A percentile compares a stretch with the other conserved stretches of the same genome.
These are phyloP conservation scores for Drosophila infuscata DNA, from an alignment of 2,888 invertebrate species.

Conservation along the genomic window DNA sequence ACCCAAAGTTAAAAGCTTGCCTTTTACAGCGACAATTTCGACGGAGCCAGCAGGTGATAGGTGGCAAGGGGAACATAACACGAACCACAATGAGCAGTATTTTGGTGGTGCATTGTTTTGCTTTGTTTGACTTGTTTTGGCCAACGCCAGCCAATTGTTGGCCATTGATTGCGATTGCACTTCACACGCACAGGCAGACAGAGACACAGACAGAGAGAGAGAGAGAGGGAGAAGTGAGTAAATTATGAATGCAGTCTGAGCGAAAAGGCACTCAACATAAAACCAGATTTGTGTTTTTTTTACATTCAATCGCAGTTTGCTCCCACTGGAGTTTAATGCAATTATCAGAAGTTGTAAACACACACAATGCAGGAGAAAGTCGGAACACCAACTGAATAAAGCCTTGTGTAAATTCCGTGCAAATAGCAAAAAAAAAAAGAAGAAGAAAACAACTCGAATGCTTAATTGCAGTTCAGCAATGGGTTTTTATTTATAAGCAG, in stretches of 20 bases:
- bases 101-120: slow-evolving; percentile 43
- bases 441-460: slow-evolving; percentile 16
- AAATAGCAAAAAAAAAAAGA: slow-evolving; percentile 5
- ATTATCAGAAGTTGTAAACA: slow-evolving; percentile 30
- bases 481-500: slow-evolving; percentile 30
- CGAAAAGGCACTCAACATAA: slow-evolving; percentile 30
- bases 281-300: not conserved
- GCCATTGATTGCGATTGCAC: slow-evolving; percentile 40
- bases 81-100: slow-evolving; percentile 36
- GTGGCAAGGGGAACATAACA: slow-evolving; percentile 9
- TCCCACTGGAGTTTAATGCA: slow-evolving; percentile 34
- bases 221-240: not conserved
- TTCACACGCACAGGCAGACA: slow-evolving; percentile 17
- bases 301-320: not conserved
- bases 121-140: slow-evolving; percentile 46
- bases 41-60: not conserved
- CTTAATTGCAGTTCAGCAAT: slow-evolving; percentile 48
- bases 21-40: slow-evolving; percentile 11
- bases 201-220: not conserved
- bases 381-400: slow-evolving; percentile 29
- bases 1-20: slow-evolving; percentile 4
- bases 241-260: slow-evolving; percentile 32
- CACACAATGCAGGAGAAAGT: not conserved
- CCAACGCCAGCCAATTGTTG: slow-evolving; percentile 55
- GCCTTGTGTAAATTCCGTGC: slow-evolving; percentile 34